Percentiles rank a stretch among this genome's conserved stretches.
Conservation (phyloP, 2,888 invertebrate genomes). For the Oscheius myriophilus region DNA sequence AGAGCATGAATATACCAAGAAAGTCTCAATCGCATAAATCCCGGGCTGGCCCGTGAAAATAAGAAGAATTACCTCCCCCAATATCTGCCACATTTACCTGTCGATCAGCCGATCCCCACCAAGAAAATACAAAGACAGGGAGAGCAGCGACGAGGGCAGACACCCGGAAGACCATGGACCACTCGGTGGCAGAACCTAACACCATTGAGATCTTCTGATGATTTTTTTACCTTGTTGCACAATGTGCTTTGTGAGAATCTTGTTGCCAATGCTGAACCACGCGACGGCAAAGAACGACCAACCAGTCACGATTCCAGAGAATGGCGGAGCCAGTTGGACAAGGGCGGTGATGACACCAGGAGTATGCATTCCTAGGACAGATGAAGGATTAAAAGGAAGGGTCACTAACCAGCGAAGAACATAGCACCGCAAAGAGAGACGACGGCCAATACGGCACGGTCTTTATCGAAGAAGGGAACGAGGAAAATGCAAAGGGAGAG, state of each 20-base stretch:
- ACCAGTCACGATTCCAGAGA: slow-evolving; percentile 68
- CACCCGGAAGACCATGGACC: slow-evolving; percentile 66
- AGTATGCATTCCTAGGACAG: slow-evolving; percentile 57
- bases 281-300: slow-evolving; percentile 61
- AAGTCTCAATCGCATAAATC: too few relatives aligned
- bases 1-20: too few relatives aligned
- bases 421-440: slow-evolving; percentile 65
- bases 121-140: slow-evolving; percentile 60
- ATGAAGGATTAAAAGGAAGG: neutral
- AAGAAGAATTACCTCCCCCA: too few relatives aligned
- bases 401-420: slow-evolving; percentile 61
- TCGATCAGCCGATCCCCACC: slow-evolving; percentile 66
- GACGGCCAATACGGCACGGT: slow-evolving; percentile 60
- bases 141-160: slow-evolving; percentile 64
- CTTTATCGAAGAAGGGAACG: slow-evolving; percentile 64
- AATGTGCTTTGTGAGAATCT: slow-evolving; percentile 66
- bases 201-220: neutral
- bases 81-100: slow-evolving; percentile 45
- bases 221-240: slow-evolving; percentile 58
- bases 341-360: slow-evolving; percentile 68
- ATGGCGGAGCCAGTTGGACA: slow-evolving; percentile 67
- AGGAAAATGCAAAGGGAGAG: slow-evolving; percentile 60
- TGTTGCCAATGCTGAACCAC: slow-evolving; percentile 66
- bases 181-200: slow-evolving; percentile 56
- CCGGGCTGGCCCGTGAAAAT: too few relatives aligned